Percentiles rank a stretch among this genome's conserved stretches.
These are phyloP conservation scores for Cheilinus undulatus DNA, from an alignment of 2,113 vertebrate species.

Conservation along the genomic window DNA sequence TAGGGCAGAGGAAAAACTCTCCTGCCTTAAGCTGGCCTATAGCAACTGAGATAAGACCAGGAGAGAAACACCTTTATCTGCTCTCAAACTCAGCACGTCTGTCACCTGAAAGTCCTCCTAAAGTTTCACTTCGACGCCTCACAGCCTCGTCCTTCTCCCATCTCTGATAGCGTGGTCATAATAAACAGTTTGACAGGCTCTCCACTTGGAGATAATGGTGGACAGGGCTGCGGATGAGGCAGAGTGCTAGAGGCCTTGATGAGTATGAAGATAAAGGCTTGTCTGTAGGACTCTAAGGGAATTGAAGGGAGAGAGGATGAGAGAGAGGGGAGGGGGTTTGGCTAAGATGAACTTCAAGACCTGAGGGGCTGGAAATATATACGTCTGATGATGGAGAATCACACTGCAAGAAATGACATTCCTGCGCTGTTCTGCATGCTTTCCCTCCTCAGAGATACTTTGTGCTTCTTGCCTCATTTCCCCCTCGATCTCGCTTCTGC, in stretches of 20 bases:
- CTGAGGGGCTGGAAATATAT: slow-evolving; percentile 21
- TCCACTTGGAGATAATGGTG: slow-evolving; percentile 64
- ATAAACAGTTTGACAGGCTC: slow-evolving; percentile 68
- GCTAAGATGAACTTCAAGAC: slow-evolving; percentile 34
- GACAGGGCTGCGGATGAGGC: slow-evolving; percentile 53
- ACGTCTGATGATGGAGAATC: slow-evolving; percentile 24
- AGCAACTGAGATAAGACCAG: slow-evolving; percentile 51
- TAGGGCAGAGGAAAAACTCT: slow-evolving; percentile 30
- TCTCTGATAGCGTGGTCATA: slow-evolving; percentile 54
- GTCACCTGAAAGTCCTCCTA: slow-evolving; percentile 26
- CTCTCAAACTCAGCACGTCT: slow-evolving; percentile 44
- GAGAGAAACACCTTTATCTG: slow-evolving; percentile 50
- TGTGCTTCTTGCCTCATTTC: slow-evolving; percentile 46
- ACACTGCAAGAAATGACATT: slow-evolving; percentile 30
- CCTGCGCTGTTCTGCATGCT: not conserved
- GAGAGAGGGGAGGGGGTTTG: not conserved
- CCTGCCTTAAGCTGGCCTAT: slow-evolving; percentile 12
- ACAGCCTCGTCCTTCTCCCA: slow-evolving; percentile 41
- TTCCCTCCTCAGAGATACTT: slow-evolving; percentile 13
- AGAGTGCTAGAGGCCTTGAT: slow-evolving; percentile 59
- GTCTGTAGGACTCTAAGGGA: slow-evolving; percentile 46
- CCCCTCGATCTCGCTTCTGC: slow-evolving; percentile 55
- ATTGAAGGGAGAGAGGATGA: slow-evolving; percentile 21
- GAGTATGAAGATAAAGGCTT: slow-evolving; percentile 69
- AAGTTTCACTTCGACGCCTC: slow-evolving; percentile 48